phyloP scores from a whole-genome alignment of 2,113 vertebrate species.

The Clarias macrocephalus region DNA sequence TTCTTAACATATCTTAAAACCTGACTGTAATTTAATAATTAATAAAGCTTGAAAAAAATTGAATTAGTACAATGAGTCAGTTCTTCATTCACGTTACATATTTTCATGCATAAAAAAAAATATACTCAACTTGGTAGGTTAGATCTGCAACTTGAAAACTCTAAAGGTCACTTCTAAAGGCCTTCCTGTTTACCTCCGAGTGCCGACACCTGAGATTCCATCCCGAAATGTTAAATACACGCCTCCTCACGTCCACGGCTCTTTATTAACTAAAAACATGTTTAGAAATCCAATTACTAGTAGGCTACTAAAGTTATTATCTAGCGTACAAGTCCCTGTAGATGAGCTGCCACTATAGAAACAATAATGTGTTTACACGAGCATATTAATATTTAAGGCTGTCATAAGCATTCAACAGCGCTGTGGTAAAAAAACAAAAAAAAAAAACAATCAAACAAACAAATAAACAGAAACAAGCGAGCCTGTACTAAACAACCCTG shows the following conservation, averaged over 20 bases:
- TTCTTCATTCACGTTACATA: background rate
- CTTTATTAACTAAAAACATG: background rate
- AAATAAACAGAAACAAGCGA: too few species aligned
- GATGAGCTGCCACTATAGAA: background rate
- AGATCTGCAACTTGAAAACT: background rate
- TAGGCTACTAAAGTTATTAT: background rate
- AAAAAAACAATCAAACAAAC: too few species aligned
- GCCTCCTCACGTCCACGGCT: background rate
- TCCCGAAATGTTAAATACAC: background rate
- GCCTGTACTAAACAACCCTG: background rate
- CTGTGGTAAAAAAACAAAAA: background rate
- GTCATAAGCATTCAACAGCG: background rate
- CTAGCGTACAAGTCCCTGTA: background rate
- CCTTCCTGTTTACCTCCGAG: background rate
- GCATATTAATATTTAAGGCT: background rate
- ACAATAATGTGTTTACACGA: too few species aligned
- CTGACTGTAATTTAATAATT: background rate
- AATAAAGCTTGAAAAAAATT: background rate
- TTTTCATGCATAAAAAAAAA: background rate
- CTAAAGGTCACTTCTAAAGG: background rate
- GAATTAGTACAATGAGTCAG: background rate
- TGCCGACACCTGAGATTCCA: background rate
- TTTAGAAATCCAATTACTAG: background rate
- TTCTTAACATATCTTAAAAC: background rate
- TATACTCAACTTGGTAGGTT: background rate